phyloP scores from a whole-genome alignment of 2,113 vertebrate species.

The Chamaetylas fuelleborni region DNA sequence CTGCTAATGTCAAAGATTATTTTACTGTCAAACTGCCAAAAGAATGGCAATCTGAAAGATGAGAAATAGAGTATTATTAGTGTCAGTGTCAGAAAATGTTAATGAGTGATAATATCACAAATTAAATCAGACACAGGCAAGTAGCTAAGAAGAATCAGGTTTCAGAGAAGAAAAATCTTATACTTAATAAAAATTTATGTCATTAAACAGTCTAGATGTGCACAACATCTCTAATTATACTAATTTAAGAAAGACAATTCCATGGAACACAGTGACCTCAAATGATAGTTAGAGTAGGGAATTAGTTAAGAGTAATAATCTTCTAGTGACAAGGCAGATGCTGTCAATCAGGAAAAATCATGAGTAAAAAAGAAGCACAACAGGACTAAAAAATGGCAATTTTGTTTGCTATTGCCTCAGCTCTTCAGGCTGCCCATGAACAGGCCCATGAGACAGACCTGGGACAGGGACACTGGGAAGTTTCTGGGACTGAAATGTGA shows the following conservation, averaged over 20 bases:
- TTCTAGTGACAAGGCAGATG: background rate
- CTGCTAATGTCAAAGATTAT: background rate
- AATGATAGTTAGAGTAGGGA: background rate
- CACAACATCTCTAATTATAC: background rate
- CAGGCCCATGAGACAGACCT: background rate
- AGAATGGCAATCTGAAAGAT: background rate
- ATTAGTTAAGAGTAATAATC: background rate
- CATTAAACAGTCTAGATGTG: background rate
- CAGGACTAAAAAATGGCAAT: background rate
- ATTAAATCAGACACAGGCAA: background rate
- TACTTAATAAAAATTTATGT: background rate
- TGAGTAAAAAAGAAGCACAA: background rate
- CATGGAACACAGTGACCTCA: background rate
- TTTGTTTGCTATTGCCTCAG: background rate
- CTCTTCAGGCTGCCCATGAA: background rate
- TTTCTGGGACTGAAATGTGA: background rate
- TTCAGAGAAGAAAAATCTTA: background rate
- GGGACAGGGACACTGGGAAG: background rate
- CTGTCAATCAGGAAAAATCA: background rate
- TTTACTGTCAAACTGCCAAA: constrained; percentile 4
- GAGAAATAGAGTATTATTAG: background rate
- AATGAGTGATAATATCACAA: background rate
- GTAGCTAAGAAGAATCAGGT: background rate
- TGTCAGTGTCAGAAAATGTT: background rate
- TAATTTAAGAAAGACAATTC: background rate